Conservation (phyloP, 1,140 invertebrate species). For the Procambarus virginalis region DNA sequence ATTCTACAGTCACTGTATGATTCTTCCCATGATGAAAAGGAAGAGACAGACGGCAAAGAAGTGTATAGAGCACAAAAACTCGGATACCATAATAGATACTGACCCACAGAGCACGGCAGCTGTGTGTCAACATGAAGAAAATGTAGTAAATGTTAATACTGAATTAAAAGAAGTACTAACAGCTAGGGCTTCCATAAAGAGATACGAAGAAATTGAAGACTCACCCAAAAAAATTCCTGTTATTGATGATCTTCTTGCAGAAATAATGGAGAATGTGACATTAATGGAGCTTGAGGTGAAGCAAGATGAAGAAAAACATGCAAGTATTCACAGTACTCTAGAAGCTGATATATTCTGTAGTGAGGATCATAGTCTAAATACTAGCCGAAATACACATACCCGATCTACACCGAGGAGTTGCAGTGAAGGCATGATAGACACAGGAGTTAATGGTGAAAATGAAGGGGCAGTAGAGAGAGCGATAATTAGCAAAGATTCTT, state of each 20-base stretch:
- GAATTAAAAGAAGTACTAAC: background rate
- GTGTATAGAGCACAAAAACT: background rate
- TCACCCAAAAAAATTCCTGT: constrained; percentile 44
- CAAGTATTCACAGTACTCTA: background rate
- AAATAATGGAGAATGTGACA: constrained; percentile 54
- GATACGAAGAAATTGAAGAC: constrained; percentile 19
- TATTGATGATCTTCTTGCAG: constrained; percentile 46
- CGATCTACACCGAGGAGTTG: background rate
- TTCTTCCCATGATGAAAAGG: constrained; percentile 39
- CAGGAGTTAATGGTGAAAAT: background rate
- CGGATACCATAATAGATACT: constrained; percentile 17
- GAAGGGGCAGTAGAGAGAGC: background rate
- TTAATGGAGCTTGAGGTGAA: constrained; percentile 41
- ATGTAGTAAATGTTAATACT: background rate
- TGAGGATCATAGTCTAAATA: background rate
- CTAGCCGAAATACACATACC: background rate
- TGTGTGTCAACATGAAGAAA: background rate
- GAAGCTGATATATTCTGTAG: background rate
- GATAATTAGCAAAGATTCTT: background rate
- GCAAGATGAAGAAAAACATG: constrained; percentile 26
- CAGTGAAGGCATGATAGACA: background rate
- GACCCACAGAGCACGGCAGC: constrained; percentile 9
- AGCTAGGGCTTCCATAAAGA: background rate
- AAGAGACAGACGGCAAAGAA: constrained; percentile 17
- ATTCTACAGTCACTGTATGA: constrained; percentile 61